These are phyloP conservation scores for Lamellibrachia luymesi DNA, from an alignment of 1,140 invertebrate genomes.

Conservation along the genomic window DNA sequence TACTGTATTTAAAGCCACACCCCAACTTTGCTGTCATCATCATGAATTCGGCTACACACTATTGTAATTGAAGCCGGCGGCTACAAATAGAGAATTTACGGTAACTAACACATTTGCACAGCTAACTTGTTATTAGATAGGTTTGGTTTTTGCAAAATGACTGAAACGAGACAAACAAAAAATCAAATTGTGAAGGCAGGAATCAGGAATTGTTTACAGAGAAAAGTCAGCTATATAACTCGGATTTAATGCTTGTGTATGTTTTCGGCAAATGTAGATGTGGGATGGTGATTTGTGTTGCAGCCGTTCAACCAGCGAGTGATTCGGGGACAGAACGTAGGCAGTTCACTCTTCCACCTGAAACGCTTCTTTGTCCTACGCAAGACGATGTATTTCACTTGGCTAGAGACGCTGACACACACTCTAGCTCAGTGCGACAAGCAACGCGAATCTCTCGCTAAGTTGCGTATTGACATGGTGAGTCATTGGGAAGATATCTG, in stretches of 20 bases:
- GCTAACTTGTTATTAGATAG: too few relatives aligned
- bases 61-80: too few relatives aligned
- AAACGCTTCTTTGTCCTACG: conserved; percentile 15
- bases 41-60: too few relatives aligned
- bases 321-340: conserved; percentile 41
- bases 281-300: conserved; percentile 20
- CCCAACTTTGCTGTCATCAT: too few relatives aligned
- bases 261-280: conserved; percentile 50
- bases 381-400: conserved; percentile 18
- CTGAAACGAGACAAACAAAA: too few relatives aligned
- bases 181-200: too few relatives aligned
- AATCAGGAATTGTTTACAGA: too few relatives aligned
- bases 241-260: conserved; percentile 22
- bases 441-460: neutral
- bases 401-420: conserved; percentile 16
- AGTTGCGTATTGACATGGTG: neutral
- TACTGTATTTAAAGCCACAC: too few relatives aligned
- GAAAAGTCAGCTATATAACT: too few relatives aligned
- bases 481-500: neutral
- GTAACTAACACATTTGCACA: too few relatives aligned
- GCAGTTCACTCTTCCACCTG: conserved; percentile 64
- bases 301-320: conserved; percentile 30
- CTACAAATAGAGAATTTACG: too few relatives aligned
- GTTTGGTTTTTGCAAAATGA: too few relatives aligned
- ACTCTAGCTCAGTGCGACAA: neutral